These are phyloP conservation scores for Archivesica marissinica DNA, from an alignment of 1,140 invertebrate genomes.

Conservation along the genomic window DNA sequence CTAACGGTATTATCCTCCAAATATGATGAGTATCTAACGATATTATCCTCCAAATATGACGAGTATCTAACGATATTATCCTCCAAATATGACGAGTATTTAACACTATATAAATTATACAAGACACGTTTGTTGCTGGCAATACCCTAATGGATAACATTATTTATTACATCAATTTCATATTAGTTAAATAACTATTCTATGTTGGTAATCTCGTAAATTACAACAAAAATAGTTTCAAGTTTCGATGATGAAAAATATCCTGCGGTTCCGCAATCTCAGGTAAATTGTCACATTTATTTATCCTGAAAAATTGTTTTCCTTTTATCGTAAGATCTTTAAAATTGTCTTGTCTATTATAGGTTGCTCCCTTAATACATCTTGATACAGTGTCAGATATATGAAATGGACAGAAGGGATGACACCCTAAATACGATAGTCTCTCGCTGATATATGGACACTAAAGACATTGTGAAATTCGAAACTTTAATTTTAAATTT, in stretches of 20 bases:
- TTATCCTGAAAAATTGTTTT: conserved; percentile 31
- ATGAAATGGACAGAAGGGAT: conserved; percentile 30
- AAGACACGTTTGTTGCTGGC: too few species aligned
- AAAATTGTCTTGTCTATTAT: conserved; percentile 42
- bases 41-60: too few species aligned
- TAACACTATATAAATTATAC: too few species aligned
- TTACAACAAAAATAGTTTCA: conserved; percentile 10
- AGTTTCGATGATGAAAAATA: conserved; percentile 28
- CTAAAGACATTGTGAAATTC: conserved; percentile 33
- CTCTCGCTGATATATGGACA: conserved; percentile 31
- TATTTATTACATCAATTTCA: too few species aligned
- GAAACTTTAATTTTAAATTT: conserved; percentile 48
- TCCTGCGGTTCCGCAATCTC: background rate
- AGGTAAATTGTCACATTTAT: conserved; percentile 10
- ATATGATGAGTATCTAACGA: too few species aligned
- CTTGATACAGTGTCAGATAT: conserved; percentile 18
- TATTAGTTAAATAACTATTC: too few species aligned
- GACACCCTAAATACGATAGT: conserved; percentile 43
- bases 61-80: too few species aligned
- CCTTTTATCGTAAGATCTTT: conserved; percentile 23
- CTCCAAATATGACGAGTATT: too few species aligned
- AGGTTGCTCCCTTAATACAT: background rate
- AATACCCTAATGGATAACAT: too few species aligned
- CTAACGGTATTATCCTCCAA: too few species aligned
- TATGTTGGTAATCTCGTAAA: too few species aligned